Base-by-base conservation (phyloP, 2,888 invertebrate genomes). In the Pristionchus entomophagus region DNA sequence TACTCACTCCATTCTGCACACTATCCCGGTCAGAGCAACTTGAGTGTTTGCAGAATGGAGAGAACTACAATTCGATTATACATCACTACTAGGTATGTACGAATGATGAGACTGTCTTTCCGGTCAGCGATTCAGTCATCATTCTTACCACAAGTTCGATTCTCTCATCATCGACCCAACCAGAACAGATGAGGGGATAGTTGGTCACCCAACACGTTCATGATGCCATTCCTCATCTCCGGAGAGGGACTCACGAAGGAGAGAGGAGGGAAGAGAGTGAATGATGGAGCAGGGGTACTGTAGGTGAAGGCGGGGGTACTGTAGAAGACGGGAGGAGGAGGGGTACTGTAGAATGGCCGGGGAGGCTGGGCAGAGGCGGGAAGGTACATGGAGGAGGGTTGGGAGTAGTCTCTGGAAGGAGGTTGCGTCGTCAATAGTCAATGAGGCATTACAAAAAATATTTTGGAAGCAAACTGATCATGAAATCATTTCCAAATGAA, bases 311-410 rank as follows among this genome's bases (percentile, higher is more conserved):
- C 8, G 86, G 87, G 26, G 86, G 87, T 22, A 87, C 85, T 4
- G 87, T 86, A 49, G 86, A 82, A 32, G 69, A 86, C 10, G 81
- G 49, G 17, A 10, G 78, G 45, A 32, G 77, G 22, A n/a, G 85
- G 56, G 2, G 56, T 32, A 12, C 45, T 51, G 78, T 65, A 49
- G 56, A 26, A 85, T 32, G 35, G 38, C 26, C 51, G 32, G 12
- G 51, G 51, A 35, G 38, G 41, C 19, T 32, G 56, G 32, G 53
- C 41, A 41, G 85, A 45, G 14, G 85, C 22, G 51, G 38, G 81
- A 45, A 81, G 41, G 51, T 38, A 51, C 22, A 45, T 17, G 59
- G 26, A 32, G 56, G n/a, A 1, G 2, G 35, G 59, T 2, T 29
- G 59, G 10, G 26, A 3, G 59, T 82, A 56, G 41, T 82, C 35